phyloP scores from a whole-genome alignment of 1,140 invertebrate genomes.

The Brachionus paranguensis region DNA sequence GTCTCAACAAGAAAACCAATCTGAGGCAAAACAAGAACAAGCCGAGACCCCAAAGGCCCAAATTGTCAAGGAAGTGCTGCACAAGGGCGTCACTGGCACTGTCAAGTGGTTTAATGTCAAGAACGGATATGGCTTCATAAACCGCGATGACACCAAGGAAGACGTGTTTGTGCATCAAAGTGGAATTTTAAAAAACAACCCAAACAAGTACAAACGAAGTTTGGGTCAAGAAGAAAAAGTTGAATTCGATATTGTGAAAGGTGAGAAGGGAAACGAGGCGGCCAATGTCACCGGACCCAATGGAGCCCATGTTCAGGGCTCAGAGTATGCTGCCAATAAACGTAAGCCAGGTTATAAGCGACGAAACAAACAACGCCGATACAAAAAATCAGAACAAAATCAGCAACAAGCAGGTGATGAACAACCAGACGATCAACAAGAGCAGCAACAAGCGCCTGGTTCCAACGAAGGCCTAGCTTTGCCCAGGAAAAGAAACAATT shows the following conservation, averaged over 20 bases:
- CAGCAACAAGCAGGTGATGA: background rate
- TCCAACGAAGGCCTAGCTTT: background rate
- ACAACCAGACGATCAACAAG: background rate
- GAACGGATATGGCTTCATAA: conserved; percentile 99
- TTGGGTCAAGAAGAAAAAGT: conserved; percentile 97
- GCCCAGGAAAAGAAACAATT: background rate
- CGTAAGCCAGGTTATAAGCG: conserved; percentile 20
- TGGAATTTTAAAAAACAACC: conserved; percentile 92
- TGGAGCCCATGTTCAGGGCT: conserved; percentile 84
- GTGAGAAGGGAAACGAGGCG: conserved; percentile 75
- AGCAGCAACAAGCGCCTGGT: background rate
- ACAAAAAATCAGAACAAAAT: background rate
- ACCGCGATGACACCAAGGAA: conserved; percentile 94
- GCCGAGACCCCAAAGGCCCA: background rate
- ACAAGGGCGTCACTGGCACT: conserved; percentile 65
- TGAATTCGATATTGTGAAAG: conserved; percentile 91
- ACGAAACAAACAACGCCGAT: background rate
- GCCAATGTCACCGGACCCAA: conserved; percentile 91
- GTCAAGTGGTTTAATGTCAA: conserved; percentile 99
- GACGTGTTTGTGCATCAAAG: conserved; percentile 96
- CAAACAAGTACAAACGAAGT: conserved; percentile 90
- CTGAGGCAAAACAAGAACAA: background rate
- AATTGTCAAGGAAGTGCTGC: conserved; percentile 8
- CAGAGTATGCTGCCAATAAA: conserved; percentile 76
- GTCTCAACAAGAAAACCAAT: background rate